Conservation (phyloP, 2,113 vertebrate species). For the Phoenicopterus ruber region DNA sequence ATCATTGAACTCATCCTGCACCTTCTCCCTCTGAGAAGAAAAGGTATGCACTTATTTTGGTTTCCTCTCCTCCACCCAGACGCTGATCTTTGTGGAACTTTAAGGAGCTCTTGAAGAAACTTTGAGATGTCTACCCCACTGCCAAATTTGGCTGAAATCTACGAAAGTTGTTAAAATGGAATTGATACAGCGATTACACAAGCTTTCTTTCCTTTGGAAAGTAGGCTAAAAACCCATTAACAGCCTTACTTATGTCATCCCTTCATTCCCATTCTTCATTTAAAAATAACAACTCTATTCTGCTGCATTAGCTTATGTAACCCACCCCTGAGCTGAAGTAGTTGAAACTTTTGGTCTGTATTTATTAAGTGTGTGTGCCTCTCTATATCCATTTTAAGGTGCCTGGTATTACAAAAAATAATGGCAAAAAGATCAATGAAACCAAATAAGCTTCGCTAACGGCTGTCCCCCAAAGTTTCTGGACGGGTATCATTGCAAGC, state of each 20-base stretch:
- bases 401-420: not conserved
- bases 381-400: not conserved
- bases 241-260: constrained; percentile 53
- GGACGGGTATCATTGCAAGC: not conserved
- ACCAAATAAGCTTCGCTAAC: not conserved
- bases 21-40: not conserved
- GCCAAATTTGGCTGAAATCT: constrained; percentile 15
- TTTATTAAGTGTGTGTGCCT: not conserved
- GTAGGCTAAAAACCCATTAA: constrained; percentile 64
- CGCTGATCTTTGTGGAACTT: not conserved
- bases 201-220: constrained; percentile 36
- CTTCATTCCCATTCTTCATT: constrained; percentile 44
- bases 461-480: not conserved
- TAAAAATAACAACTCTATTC: constrained; percentile 62
- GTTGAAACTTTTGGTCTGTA: not conserved
- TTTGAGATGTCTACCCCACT: not conserved
- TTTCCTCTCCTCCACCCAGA: not conserved
- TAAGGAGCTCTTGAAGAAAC: not conserved
- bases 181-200: constrained; percentile 52
- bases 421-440: not conserved
- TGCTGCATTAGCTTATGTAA: constrained; percentile 59
- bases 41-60: not conserved
- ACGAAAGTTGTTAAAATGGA: constrained; percentile 4
- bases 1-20: not conserved
- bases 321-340: constrained; percentile 40